phyloP scores from a whole-genome alignment of 2,113 vertebrate species.

The Thamnaconus septentrionalis region DNA sequence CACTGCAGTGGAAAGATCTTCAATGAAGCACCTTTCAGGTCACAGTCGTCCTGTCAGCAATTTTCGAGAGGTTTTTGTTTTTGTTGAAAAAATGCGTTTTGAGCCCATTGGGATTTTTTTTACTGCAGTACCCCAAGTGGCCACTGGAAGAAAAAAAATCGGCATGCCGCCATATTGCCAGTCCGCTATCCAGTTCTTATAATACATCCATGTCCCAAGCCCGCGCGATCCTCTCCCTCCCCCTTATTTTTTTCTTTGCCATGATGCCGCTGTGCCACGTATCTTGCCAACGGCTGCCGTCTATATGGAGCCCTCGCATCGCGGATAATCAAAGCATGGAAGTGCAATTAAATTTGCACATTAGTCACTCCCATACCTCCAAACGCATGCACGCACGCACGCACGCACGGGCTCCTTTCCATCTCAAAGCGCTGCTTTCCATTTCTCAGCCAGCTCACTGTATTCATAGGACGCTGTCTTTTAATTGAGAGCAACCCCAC shows the following conservation, averaged over 20 bases:
- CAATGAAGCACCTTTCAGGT: not conserved
- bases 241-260: constrained; percentile 15
- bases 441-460: constrained; percentile 1
- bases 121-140: no score
- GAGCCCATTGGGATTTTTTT: no score
- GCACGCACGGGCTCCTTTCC: no score
- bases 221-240: constrained; percentile 8
- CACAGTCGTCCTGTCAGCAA: constrained; percentile 11
- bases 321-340: constrained; percentile 25
- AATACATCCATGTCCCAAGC: constrained; percentile 1
- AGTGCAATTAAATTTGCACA: constrained; percentile 50
- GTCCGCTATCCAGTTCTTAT: no score
- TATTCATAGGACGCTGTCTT: constrained; percentile 21
- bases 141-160: no score
- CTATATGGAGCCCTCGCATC: constrained; percentile 14
- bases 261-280: constrained; percentile 7
- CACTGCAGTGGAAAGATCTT: no score
- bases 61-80: no score
- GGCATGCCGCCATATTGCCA: no score
- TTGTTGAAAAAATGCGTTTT: not conserved
- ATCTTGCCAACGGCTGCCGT: not conserved
- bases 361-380: constrained; percentile 18
- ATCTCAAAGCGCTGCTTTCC: not conserved
- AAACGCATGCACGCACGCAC: not conserved
- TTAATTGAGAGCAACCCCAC: constrained; percentile 28